Percentiles rank a stretch among this genome's conserved stretches.
phyloP scores from a whole-genome alignment of 2,888 invertebrate species.

The Parnassius apollo region DNA sequence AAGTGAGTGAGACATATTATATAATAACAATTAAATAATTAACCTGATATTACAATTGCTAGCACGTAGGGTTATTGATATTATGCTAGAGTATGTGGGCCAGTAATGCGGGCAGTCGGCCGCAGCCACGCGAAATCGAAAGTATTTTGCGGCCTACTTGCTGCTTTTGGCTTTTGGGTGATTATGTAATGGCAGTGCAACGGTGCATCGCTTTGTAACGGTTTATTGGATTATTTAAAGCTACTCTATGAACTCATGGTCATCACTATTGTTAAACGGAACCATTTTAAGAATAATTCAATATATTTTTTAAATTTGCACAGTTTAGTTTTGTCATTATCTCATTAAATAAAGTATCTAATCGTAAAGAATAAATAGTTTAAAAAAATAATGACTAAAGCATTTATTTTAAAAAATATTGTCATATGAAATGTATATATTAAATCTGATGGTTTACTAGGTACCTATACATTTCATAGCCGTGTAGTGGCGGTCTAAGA shows the following conservation, averaged over 20 bases:
- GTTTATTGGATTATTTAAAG: slow-evolving; percentile 21
- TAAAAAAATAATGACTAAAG: too few species aligned
- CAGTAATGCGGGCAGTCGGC: slow-evolving; percentile 43
- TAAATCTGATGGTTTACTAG: too few species aligned
- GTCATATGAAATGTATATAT: too few species aligned
- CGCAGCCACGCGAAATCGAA: slow-evolving; percentile 57
- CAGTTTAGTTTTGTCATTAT: too few species aligned
- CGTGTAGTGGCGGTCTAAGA: too few species aligned
- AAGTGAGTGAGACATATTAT: slow-evolving; percentile 6
- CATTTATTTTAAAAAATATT: too few species aligned
- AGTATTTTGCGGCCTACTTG: slow-evolving; percentile 63
- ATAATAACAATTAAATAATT: slow-evolving; percentile 18
- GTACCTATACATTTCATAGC: too few species aligned
- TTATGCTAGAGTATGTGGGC: slow-evolving; percentile 29
- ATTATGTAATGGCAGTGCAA: slow-evolving; percentile 50
- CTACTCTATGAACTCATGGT: background rate
- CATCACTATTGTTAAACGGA: slow-evolving; percentile 4
- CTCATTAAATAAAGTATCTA: too few species aligned
- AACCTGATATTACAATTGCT: slow-evolving; percentile 17
- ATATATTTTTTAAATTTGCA: too few species aligned
- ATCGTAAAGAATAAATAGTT: too few species aligned
- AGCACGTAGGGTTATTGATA: slow-evolving; percentile 24
- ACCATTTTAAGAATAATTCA: background rate
- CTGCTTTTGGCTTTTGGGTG: slow-evolving; percentile 57
- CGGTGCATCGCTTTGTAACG: slow-evolving; percentile 39